phyloP scores from a whole-genome alignment of 1,140 invertebrate genomes.

The Caenorhabditis brenneri region DNA sequence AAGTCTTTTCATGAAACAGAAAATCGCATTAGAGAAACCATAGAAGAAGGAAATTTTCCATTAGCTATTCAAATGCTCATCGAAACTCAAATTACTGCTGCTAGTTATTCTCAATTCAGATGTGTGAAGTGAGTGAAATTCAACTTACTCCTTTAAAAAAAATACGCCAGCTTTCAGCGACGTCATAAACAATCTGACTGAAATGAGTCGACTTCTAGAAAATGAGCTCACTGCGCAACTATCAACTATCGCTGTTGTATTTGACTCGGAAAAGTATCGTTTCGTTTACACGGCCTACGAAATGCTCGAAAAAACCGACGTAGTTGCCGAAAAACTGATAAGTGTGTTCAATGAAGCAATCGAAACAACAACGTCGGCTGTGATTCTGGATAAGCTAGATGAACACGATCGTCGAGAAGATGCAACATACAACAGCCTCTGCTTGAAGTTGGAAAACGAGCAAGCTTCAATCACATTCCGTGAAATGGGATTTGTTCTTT shows the following conservation, averaged over 20 bases:
- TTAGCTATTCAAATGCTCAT: constrained; percentile 62
- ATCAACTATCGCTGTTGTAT: constrained; percentile 57
- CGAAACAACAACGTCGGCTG: constrained; percentile 55
- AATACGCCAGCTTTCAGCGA: constrained; percentile 58
- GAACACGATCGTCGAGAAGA: constrained; percentile 26
- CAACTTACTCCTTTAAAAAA: background rate
- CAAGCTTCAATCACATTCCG: constrained; percentile 45
- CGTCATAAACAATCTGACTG: constrained; percentile 58
- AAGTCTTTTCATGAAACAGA: constrained; percentile 57
- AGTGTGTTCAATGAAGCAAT: constrained; percentile 58
- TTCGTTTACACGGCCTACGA: constrained; percentile 60
- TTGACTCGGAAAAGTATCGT: constrained; percentile 61
- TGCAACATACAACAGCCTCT: background rate
- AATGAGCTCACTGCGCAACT: constrained; percentile 59
- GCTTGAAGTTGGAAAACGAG: constrained; percentile 44
- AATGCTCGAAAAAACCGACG: constrained; percentile 59
- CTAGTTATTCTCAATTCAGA: constrained; percentile 56
- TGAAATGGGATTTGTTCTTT: constrained; percentile 61
- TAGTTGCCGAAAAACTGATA: constrained; percentile 55
- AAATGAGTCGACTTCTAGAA: constrained; percentile 57
- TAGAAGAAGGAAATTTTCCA: constrained; percentile 63
- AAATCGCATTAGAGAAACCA: constrained; percentile 42
- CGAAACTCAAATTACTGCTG: constrained; percentile 62
- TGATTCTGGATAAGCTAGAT: constrained; percentile 56
- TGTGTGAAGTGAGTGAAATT: constrained; percentile 59